Conservation (phyloP, 1,140 invertebrate genomes). For the Copidosoma floridanum region DNA sequence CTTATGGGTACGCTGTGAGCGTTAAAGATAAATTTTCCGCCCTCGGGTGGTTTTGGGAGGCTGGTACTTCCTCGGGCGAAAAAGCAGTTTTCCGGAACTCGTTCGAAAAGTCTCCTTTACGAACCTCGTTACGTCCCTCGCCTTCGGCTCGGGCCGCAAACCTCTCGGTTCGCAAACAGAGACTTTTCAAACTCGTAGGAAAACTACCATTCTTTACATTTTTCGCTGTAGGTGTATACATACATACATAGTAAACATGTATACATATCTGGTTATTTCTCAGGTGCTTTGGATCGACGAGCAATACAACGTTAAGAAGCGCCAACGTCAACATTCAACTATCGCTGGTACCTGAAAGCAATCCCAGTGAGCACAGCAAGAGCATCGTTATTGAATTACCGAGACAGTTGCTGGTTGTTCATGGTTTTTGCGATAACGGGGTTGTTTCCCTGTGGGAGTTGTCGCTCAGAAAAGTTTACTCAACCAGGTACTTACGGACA, state of each 20-base stretch:
- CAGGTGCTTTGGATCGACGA: constrained; percentile 35
- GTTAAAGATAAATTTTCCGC: background rate
- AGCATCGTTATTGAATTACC: constrained; percentile 40
- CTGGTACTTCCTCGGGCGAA: too few relatives aligned
- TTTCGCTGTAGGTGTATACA: background rate
- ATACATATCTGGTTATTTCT: constrained; percentile 6
- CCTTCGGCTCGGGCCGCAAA: too few relatives aligned
- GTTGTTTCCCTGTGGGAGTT: constrained; percentile 43
- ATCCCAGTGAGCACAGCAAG: constrained; percentile 13
- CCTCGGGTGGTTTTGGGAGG: too few relatives aligned
- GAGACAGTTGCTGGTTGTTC: constrained; percentile 40
- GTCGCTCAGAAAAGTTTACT: constrained; percentile 44
- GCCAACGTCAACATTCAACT: constrained; percentile 34
- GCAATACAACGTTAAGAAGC: background rate
- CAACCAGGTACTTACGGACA: constrained; percentile 38
- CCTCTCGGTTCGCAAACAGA: too few relatives aligned
- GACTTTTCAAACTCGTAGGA: too few relatives aligned
- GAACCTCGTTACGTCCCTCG: too few relatives aligned
- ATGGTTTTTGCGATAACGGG: constrained; percentile 35
- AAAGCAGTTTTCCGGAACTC: too few relatives aligned
- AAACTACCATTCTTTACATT: too few relatives aligned
- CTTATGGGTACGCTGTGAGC: constrained; percentile 26
- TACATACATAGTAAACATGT: too few relatives aligned
- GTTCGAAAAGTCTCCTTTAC: too few relatives aligned
- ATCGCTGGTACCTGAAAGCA: constrained; percentile 25